Percentiles rank a stretch among this genome's conserved stretches.
Conservation (phyloP, 2,888 invertebrate species). For the Blastobasis lacticolella region DNA sequence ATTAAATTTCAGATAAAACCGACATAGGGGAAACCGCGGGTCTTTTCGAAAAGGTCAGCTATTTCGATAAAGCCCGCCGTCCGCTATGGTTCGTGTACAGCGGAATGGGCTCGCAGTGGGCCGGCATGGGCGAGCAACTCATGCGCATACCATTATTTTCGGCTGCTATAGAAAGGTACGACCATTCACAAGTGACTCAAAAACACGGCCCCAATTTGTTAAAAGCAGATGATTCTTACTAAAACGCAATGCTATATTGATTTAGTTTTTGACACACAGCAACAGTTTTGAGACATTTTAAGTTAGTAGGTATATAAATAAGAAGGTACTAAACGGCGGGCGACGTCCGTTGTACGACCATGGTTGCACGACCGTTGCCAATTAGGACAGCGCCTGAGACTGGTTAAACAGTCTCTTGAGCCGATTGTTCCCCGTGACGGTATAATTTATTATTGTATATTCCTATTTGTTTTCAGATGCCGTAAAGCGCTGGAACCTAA, state of each 20-base stretch:
- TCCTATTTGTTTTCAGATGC: conserved; percentile 40
- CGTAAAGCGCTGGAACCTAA: conserved; percentile 72
- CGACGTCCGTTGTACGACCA: not conserved
- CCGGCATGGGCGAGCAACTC: conserved; percentile 78
- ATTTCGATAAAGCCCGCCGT: conserved; percentile 39
- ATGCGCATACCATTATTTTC: conserved; percentile 77
- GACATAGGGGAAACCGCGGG: conserved; percentile 31
- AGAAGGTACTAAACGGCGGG: not conserved
- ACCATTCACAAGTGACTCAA: not conserved
- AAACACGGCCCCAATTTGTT: not conserved
- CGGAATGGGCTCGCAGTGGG: conserved; percentile 84
- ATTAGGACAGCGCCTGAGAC: not conserved
- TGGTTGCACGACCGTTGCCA: not conserved
- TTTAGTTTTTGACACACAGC: not conserved
- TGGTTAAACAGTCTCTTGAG: not conserved
- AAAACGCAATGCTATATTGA: not conserved
- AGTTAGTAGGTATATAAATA: no score
- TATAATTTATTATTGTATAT: no score
- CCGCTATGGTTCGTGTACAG: conserved; percentile 82
- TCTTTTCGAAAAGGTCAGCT: conserved; percentile 30
- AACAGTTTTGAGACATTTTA: not conserved
- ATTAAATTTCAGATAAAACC: conserved; percentile 26
- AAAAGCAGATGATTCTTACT: not conserved
- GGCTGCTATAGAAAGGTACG: conserved; percentile 60
- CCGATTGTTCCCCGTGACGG: no score